Percentiles rank a stretch among this genome's conserved stretches.
Evolutionary conservation across 2,113 vertebrate genomes (phyloP).

Genomic region (Oceanodroma tethys): DNA sequence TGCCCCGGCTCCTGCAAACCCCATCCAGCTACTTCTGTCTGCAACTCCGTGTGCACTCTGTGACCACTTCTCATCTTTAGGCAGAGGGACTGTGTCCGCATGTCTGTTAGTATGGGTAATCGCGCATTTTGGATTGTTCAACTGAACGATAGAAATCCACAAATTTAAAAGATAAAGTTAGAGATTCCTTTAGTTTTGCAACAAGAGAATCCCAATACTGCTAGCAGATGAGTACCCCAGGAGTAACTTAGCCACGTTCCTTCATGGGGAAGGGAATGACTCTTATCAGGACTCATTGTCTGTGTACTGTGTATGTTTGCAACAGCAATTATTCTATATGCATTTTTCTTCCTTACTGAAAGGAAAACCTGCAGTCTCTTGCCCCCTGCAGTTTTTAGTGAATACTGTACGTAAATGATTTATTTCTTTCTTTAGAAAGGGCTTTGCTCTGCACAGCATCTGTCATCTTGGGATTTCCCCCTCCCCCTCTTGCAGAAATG

Average conservation of each 20-base stretch:
- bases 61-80: fast-evolving
- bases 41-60: fast-evolving
- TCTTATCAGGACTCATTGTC: neutral
- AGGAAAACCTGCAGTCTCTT: constrained; percentile 47
- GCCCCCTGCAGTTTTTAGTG: constrained; percentile 42
- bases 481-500: neutral
- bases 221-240: neutral
- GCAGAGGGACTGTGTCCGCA: neutral
- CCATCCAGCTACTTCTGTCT: neutral
- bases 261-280: neutral
- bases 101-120: fast-evolving
- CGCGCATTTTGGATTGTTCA: neutral
- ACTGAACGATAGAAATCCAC: fast-evolving
- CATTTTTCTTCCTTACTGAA: neutral
- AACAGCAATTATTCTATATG: neutral
- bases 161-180: neutral
- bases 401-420: constrained; percentile 47
- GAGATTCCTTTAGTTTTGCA: neutral
- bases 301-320: neutral
- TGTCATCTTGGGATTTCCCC: neutral
- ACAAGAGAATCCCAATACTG: neutral
- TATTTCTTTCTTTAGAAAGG: constrained; percentile 41
- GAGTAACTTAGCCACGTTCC: neutral
- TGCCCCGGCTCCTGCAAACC: neutral
- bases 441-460: constrained; percentile 8